Evolutionary conservation across 2,797 vertebrate species (phyloP), one percentile per base, ranked within the genome.

Genomic region (Huso huso): DNA sequence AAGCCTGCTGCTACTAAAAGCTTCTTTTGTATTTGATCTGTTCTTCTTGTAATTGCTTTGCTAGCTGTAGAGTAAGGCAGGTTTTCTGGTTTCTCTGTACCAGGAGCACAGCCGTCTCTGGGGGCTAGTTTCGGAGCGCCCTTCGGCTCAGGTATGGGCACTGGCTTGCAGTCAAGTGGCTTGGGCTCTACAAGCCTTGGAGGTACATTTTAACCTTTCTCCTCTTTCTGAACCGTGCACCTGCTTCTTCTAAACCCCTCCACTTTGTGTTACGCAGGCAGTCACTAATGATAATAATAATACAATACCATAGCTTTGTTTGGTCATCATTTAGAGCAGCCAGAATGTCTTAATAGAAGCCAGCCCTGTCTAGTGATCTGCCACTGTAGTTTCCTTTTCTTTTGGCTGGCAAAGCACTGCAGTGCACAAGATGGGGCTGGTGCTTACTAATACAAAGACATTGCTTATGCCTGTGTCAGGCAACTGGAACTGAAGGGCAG

Each of bases 91-190:
- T 71, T 80, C 85, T 94, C 87, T 90, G 87, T 89, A 92, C 84
- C 92, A 98, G 95, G 95, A 90, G 90, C 92, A 89, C 95, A 96
- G 89, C 91, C 90, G 84, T 88, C 94, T 88, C 88, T 98, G 92
- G 96, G 94, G 90, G 91, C 91, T 89, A 94, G 94, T 90, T 97
- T 95, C 88, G 95, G 94, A 92, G 90, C 93, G 83, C 93, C 95
- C 83, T 97, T 99, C 94, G 94, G 92, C 89, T 94, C 93, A 78
- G 93, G 94, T 90, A 90, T 97, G 91, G 94, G 93, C 90, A 90
- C 92, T 93, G 94, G 90, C 90, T 90, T 99, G 93, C 90, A 91
- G 80, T 88, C 90, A 87, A 89, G 87, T 89, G 90, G 87, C 88
- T 89, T 91, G 89, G 95, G 94, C 91, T 94, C 94, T 85, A 92